Conservation (phyloP, 2,797 vertebrate species). For the Rhincodon typus region DNA sequence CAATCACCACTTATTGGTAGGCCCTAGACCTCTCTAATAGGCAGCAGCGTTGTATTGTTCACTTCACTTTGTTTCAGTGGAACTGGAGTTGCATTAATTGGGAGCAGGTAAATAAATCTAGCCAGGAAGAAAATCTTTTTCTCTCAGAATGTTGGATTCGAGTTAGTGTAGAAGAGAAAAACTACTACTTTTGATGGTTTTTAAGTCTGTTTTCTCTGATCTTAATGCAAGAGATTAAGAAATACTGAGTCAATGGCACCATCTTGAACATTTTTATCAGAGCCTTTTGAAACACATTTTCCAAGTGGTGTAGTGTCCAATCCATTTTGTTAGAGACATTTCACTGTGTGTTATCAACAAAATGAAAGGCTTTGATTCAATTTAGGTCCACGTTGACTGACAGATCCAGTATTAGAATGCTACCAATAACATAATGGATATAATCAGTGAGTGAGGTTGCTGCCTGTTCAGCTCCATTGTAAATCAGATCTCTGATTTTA, state of each 20-base stretch:
- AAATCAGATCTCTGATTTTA: neutral
- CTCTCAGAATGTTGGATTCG: neutral
- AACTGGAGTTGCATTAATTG: neutral
- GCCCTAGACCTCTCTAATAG: neutral
- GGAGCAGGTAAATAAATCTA: neutral
- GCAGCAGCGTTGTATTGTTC: neutral
- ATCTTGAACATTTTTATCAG: neutral
- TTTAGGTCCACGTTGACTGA: neutral
- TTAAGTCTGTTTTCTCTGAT: neutral
- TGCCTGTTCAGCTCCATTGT: neutral
- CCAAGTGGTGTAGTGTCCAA: neutral
- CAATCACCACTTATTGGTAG: neutral
- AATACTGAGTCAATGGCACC: neutral
- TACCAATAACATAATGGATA: neutral
- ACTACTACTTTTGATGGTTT: neutral
- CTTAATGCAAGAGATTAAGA: neutral
- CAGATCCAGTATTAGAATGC: neutral
- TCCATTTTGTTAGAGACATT: neutral
- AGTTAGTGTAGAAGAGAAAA: too few species aligned
- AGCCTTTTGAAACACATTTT: neutral
- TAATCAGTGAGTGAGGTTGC: neutral
- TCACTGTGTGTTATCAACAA: neutral
- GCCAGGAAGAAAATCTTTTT: neutral
- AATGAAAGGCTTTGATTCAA: conserved; percentile 9
- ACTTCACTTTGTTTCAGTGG: neutral